These are phyloP conservation scores for Linepithema humile DNA, from an alignment of 1,140 invertebrate species.

Conservation along the genomic window DNA sequence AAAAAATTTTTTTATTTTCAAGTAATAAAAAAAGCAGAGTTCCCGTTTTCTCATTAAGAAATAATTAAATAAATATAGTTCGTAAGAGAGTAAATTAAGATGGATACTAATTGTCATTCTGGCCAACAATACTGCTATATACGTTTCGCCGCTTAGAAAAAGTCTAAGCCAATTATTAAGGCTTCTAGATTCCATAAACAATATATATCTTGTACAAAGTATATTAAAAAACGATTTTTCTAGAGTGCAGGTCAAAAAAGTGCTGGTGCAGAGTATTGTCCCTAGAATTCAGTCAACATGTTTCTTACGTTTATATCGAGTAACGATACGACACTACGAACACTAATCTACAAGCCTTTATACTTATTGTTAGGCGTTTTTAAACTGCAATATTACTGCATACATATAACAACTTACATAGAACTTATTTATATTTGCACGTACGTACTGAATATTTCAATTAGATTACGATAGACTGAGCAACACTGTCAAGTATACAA, in stretches of 20 bases:
- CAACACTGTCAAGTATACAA: neutral
- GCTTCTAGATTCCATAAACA: conserved; percentile 74
- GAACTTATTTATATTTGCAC: conserved; percentile 2
- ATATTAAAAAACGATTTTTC: conserved; percentile 76
- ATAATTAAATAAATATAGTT: neutral
- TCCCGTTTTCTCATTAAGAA: neutral
- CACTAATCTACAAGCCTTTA: conserved; percentile 58
- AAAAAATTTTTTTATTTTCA: neutral
- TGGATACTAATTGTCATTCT: conserved; percentile 15
- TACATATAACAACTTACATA: conserved; percentile 29
- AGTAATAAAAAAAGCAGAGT: neutral
- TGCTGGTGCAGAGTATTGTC: conserved; percentile 80
- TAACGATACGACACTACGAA: conserved; percentile 47
- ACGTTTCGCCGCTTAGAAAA: conserved; percentile 73
- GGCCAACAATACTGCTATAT: conserved; percentile 76
- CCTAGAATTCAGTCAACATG: conserved; percentile 83
- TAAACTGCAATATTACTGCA: conserved; percentile 2
- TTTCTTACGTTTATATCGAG: conserved; percentile 51
- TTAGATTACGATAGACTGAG: conserved; percentile 35
- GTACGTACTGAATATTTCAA: neutral
- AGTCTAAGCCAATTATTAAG: conserved; percentile 75
- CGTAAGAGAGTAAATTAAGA: neutral
- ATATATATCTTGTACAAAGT: conserved; percentile 72
- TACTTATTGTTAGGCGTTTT: neutral
- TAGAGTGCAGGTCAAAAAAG: conserved; percentile 80